phyloP scores from a whole-genome alignment of 2,113 vertebrate genomes.

The Ascaphus truei region DNA sequence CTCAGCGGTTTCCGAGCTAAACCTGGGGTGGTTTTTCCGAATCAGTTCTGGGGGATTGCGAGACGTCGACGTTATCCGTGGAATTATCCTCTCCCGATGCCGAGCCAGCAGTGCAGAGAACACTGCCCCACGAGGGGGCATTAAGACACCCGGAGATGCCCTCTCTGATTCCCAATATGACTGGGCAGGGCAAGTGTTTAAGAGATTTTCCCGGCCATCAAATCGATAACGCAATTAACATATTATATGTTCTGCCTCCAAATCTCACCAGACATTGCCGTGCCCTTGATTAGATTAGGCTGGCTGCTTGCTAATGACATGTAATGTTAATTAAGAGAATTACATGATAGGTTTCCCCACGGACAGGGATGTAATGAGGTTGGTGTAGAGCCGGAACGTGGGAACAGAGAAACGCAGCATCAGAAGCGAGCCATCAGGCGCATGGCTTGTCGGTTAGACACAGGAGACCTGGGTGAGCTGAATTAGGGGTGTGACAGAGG shows the following conservation, averaged over 20 bases:
- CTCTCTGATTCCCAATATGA: not conserved
- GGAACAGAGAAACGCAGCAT: slow-evolving; percentile 18
- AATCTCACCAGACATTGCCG: slow-evolving; percentile 69
- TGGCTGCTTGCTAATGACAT: slow-evolving; percentile 58
- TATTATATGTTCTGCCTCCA: slow-evolving; percentile 60
- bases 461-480: slow-evolving; percentile 9
- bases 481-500: slow-evolving; percentile 21
- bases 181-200: slow-evolving; percentile 5
- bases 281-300: slow-evolving; percentile 62
- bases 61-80: too few species aligned
- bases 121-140: too few species aligned
- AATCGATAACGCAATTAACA: slow-evolving; percentile 72
- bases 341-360: slow-evolving; percentile 34
- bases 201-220: slow-evolving; percentile 64
- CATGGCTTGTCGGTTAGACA: slow-evolving; percentile 23
- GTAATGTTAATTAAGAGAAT: slow-evolving; percentile 65
- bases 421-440: slow-evolving; percentile 24
- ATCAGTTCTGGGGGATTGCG: not conserved
- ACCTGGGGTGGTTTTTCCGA: not conserved
- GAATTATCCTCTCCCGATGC: too few species aligned
- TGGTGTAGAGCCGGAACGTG: slow-evolving; percentile 32
- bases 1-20: not conserved
- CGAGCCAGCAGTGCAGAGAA: too few species aligned
- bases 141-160: too few species aligned
- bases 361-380: slow-evolving; percentile 35